phyloP scores from a whole-genome alignment of 2,113 vertebrate genomes.

The Columbina picui region DNA sequence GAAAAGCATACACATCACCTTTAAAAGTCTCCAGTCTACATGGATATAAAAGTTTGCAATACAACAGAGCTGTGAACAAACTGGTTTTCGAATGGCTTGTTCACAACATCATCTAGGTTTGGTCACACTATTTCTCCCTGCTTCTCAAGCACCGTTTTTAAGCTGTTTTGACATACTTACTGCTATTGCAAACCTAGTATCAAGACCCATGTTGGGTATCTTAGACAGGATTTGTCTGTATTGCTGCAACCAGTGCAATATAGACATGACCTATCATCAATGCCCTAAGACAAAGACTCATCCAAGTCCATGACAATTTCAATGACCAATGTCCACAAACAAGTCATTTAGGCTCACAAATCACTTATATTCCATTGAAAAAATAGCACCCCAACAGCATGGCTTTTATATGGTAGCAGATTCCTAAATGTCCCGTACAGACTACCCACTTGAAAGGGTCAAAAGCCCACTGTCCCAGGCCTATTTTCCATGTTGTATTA shows the following conservation, averaged over 20 bases:
- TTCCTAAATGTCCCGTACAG: accelerated
- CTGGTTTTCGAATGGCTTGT: neutral
- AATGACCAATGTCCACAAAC: neutral
- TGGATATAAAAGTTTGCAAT: neutral
- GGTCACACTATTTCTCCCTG: neutral
- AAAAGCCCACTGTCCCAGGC: neutral
- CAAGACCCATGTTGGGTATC: neutral
- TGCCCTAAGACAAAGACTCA: neutral
- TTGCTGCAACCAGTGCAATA: neutral
- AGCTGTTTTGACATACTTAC: neutral
- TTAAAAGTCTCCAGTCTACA: neutral
- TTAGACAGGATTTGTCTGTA: neutral
- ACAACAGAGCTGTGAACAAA: no score
- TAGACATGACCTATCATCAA: neutral
- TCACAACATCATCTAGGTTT: neutral
- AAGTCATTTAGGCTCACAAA: neutral
- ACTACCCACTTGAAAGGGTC: neutral
- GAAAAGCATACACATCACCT: neutral
- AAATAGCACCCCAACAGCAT: accelerated
- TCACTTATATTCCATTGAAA: neutral
- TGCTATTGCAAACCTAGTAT: neutral
- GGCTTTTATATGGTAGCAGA: neutral
- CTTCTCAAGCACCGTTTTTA: neutral
- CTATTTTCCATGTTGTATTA: neutral
- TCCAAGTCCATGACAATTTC: neutral